Conservation (phyloP, 23 tunicate species). For the Pegea sp. region DNA sequence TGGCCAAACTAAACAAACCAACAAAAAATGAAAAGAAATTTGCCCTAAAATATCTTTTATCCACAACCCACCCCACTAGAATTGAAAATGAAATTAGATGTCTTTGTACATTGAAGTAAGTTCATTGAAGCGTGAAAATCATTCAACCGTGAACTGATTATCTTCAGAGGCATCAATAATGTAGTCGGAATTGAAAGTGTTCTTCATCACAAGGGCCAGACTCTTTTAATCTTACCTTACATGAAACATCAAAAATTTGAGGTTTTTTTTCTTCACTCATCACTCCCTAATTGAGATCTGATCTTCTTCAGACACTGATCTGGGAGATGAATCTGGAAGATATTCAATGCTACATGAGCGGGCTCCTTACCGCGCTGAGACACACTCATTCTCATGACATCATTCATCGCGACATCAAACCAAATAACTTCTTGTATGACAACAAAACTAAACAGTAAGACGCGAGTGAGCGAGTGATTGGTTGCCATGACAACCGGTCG, state of each 20-base stretch:
- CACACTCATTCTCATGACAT: slow-evolving; percentile 35
- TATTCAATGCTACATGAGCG: slow-evolving; percentile 45
- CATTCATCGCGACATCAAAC: slow-evolving; percentile 85
- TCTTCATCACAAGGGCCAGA: slow-evolving; percentile 36
- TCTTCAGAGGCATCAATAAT: slow-evolving; percentile 33
- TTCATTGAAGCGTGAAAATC: no score
- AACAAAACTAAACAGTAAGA: slow-evolving; percentile 37
- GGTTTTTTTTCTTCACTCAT: slow-evolving; percentile 11
- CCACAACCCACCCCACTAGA: no score
- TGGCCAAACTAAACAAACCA: no score
- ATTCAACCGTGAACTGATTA: no score
- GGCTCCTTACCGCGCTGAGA: slow-evolving; percentile 21
- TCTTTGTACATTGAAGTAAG: no score
- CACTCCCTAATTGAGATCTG: background rate
- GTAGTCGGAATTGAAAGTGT: slow-evolving; percentile 55
- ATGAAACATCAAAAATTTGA: slow-evolving; percentile 26
- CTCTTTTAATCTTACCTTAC: slow-evolving; percentile 65
- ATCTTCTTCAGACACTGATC: slow-evolving; percentile 18
- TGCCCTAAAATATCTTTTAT: no score
- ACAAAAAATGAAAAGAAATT: no score
- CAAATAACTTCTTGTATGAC: slow-evolving; percentile 68
- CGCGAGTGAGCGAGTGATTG: no score
- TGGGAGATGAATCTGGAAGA: slow-evolving; percentile 31
- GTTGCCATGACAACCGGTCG: no score
- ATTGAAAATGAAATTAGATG: no score